Evolutionary conservation across 2,888 invertebrate species (phyloP), one percentile per base, ranked within the genome.

Genomic region (Synergus itoensis): DNA sequence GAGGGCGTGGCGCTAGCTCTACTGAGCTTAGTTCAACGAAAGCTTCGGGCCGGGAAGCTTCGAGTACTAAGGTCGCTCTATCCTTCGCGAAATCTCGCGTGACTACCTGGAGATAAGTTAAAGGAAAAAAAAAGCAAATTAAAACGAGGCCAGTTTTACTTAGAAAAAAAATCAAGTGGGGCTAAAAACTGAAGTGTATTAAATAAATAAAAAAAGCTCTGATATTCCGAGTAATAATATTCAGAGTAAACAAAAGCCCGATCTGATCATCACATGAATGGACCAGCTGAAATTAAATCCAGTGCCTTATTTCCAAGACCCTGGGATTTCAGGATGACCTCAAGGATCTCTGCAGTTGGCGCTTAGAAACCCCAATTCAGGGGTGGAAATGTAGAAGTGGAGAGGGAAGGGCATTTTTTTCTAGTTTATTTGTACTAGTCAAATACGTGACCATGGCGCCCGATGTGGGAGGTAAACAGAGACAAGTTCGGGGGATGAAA

Each of bases 1-100:
- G 89, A 90, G 90, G 90, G 90, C 90, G 90, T 90, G 90, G 90
- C 89, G 90, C 89, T 87, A 89, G 88, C 85, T 88, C 82, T 36
- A 83, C 84, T 80, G 83, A 84, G 84, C 81, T 89, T 87, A 90
- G 90, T 90, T 80, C 82, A 84, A 89, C 86, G 88, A 88, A 87
- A 88, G 88, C 88, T 84, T 82, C 86, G 84, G 87, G 84, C 87
- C 88, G 87, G 85, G 90, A 85, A 85, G 85, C 85, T 89, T 85
- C 84, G 81, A 81, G 81, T 80, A 82, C 78, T 81, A 80, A 53
- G 53, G n/a, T 73, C 11, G 28, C 36, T 21, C 28, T 36, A 11
- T 53, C 11, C 28, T 45, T 36, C n/a, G 36, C n/a, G 9, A 36
- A 21, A 16, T 53, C 73, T 73, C 53, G 73, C 73, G 73, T 53